A percentile compares a stretch with the other conserved stretches of the same genome.
These are phyloP conservation scores for Meandrusa payeni DNA, from an alignment of 2,888 invertebrate genomes.

Conservation along the genomic window DNA sequence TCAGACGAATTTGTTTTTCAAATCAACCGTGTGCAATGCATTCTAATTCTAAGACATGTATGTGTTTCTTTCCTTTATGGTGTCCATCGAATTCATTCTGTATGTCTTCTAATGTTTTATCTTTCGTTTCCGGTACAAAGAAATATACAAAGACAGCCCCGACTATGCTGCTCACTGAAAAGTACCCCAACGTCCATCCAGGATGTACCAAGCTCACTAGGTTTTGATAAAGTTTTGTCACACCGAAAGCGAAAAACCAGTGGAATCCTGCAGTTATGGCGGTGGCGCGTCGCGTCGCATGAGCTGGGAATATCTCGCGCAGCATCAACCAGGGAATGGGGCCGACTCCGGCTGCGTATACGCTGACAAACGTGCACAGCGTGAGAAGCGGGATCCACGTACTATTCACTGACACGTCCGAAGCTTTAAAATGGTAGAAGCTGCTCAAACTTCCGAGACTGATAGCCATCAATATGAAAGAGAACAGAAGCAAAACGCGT, in stretches of 20 bases:
- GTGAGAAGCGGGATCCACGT: conserved; percentile 81
- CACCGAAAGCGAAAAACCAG: conserved; percentile 85
- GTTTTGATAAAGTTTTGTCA: conserved; percentile 83
- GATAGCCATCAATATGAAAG: conserved; percentile 79
- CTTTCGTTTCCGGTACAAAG: conserved; percentile 86
- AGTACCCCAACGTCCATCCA: conserved; percentile 84
- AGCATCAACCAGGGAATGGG: conserved; percentile 88
- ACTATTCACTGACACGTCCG: conserved; percentile 37
- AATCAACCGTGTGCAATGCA: conserved; percentile 26
- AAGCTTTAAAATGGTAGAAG: conserved; percentile 64
- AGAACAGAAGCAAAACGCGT: conserved; percentile 81
- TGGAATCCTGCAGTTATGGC: conserved; percentile 85
- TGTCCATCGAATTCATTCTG: conserved; percentile 74
- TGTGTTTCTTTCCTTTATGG: conserved; percentile 62
- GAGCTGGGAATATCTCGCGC: conserved; percentile 84
- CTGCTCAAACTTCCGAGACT: conserved; percentile 72
- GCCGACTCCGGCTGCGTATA: conserved; percentile 84
- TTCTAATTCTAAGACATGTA: conserved; percentile 70
- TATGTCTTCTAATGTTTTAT: conserved; percentile 77
- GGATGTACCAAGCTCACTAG: conserved; percentile 76
- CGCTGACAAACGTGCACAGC: conserved; percentile 78
- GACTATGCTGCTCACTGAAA: conserved; percentile 80
- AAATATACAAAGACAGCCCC: conserved; percentile 83
- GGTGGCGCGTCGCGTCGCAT: conserved; percentile 83
- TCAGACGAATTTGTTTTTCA: neutral